phyloP scores from a whole-genome alignment of 92 coral and sea anemone genomes.

The Anthopleura xanthogrammica region DNA sequence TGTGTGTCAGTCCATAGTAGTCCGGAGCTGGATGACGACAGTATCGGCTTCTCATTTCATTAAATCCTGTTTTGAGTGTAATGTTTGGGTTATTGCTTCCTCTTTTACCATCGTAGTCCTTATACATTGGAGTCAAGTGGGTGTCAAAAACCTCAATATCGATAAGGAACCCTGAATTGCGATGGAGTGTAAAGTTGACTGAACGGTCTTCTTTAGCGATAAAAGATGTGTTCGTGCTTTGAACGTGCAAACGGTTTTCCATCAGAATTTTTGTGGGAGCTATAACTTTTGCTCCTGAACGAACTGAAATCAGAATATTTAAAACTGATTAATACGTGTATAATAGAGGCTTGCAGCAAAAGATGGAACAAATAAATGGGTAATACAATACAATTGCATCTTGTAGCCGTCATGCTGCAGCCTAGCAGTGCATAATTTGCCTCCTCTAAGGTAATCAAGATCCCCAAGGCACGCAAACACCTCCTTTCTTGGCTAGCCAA shows the following conservation, averaged over 20 bases:
- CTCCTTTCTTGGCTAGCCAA: no score
- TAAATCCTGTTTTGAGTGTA: conserved; percentile 42
- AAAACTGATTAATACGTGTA: background rate
- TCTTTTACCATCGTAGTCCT: conserved; percentile 49
- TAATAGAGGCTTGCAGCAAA: background rate
- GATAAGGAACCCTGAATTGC: conserved; percentile 59
- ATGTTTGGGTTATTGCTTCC: conserved; percentile 53
- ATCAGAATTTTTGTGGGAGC: conserved; percentile 52
- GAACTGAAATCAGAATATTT: conserved; percentile 27
- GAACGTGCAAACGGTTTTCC: conserved; percentile 51
- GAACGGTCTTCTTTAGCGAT: conserved; percentile 24
- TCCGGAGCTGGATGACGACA: conserved; percentile 77
- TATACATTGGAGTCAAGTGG: conserved; percentile 57
- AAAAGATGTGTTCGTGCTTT: conserved; percentile 45
- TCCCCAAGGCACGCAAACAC: no score
- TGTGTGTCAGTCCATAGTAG: conserved; percentile 48
- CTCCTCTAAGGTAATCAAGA: no score
- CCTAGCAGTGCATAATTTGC: no score
- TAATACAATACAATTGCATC: no score
- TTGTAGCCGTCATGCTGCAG: no score
- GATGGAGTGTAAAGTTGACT: conserved; percentile 36
- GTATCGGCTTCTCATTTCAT: conserved; percentile 27
- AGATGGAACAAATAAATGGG: background rate
- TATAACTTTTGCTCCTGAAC: conserved; percentile 36
- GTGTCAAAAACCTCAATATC: conserved; percentile 49